Base-by-base conservation (phyloP, 2,113 vertebrate species). In the Chaetops frenatus region DNA sequence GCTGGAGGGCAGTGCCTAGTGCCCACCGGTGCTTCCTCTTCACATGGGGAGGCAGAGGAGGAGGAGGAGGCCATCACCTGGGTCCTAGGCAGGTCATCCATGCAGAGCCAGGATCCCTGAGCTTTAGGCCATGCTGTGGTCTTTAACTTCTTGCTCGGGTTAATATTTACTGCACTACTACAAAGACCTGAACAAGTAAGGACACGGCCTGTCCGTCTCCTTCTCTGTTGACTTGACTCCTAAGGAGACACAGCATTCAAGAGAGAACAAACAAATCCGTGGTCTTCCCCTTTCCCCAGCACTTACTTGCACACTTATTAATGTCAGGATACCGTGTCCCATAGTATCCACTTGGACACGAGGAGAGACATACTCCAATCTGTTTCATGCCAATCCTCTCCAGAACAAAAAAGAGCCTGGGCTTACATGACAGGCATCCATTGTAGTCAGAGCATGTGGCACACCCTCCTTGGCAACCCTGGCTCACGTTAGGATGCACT, bases 261-360 rank as follows among this genome's bases (percentile, higher is more conserved):
- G 35, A 80, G 50, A 85, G 23, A 77, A 38, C 53, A 85, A 85
- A 53, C 36, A 65, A 54, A 82, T 19, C 33, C 62, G 57, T 8
- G 14, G 0, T 0, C 20, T 80, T 71, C 51, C 84, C 91, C 82
- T 86, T 85, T 77, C 35, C 92, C 88, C 90, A 95, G 56, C 81
- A 98, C 99, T 99, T 99, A 99, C 99, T 99, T 97, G 98, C 99
- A 97, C 99, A 99, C 83, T 99, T 99, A 98, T 99, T 99, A 98
- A 99, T 98, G 98, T 99, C 99, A 15, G 99, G 99, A 78, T 99
- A 99, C 94, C 99, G 98, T 64, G 98, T 99, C 97, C 99, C 99
- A 24, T 99, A 99, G 97, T 99, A 99, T 95, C 99, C 99, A 6
- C 97, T 98, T 62, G 99, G 99, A 97, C 99, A 99, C 18, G 99